phyloP scores from a whole-genome alignment of 2,113 vertebrate genomes.

The Lutjanus erythropterus region DNA sequence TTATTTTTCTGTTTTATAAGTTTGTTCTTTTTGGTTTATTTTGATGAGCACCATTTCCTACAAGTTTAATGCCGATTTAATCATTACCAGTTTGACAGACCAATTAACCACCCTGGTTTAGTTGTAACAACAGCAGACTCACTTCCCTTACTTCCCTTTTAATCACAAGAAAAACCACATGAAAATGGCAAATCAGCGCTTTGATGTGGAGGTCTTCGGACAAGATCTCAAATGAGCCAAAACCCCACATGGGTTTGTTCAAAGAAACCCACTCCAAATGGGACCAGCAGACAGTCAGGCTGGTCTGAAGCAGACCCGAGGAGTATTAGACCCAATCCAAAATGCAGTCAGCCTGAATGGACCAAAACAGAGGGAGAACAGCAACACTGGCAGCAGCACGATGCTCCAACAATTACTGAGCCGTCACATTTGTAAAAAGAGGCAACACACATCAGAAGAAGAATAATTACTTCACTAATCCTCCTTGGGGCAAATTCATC shows the following conservation, averaged over 20 bases:
- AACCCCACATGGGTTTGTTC: background rate
- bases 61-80: background rate
- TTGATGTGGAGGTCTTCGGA: background rate
- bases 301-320: background rate
- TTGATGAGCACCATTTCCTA: background rate
- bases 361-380: constrained; percentile 1
- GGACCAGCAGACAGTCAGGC: constrained; percentile 1
- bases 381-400: background rate
- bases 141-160: background rate
- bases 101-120: background rate
- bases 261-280: background rate
- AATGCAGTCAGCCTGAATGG: constrained; percentile 8
- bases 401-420: constrained; percentile 12
- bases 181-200: background rate
- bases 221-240: background rate
- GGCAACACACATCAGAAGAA: background rate
- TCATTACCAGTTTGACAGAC: background rate
- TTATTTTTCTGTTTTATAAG: background rate
- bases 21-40: background rate
- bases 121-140: background rate
- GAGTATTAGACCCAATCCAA: constrained; percentile 15
- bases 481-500: too few relatives aligned
- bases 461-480: too few relatives aligned
- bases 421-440: background rate
- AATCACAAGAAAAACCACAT: background rate